phyloP scores from a whole-genome alignment of 2,113 vertebrate genomes.

The Chinchilla lanigera region DNA sequence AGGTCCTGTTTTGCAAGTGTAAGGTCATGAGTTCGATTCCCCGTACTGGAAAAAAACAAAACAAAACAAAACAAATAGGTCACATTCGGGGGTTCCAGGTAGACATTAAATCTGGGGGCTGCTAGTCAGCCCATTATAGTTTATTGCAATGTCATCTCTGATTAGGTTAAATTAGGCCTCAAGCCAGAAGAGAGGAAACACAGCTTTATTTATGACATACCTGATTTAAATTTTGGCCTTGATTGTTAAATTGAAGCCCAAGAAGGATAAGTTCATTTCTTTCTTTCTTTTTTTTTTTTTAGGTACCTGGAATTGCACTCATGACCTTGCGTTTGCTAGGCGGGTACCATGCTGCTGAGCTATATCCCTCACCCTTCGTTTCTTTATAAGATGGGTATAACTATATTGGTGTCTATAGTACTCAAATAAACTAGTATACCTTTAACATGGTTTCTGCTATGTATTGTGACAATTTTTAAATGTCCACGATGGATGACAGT shows the following conservation, averaged over 20 bases:
- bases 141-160: constrained; percentile 29
- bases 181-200: background rate
- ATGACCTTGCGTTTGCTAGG: no score
- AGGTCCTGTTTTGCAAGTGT: background rate
- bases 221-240: background rate
- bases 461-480: background rate
- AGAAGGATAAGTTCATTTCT: background rate
- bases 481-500: background rate
- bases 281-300: no score
- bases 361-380: background rate
- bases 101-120: background rate
- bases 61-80: no score
- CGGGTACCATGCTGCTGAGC: no score
- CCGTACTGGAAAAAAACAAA: no score
- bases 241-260: background rate
- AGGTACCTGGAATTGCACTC: no score
- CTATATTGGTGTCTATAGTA: background rate
- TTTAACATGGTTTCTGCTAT: background rate
- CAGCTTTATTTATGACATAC: background rate
- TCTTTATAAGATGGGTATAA: background rate
- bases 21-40: no score
- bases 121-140: background rate
- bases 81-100: background rate
- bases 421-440: background rate
- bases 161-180: constrained; percentile 24